Evolutionary conservation across 2,113 vertebrate genomes (phyloP).

Genomic region (Hyla sarda): DNA sequence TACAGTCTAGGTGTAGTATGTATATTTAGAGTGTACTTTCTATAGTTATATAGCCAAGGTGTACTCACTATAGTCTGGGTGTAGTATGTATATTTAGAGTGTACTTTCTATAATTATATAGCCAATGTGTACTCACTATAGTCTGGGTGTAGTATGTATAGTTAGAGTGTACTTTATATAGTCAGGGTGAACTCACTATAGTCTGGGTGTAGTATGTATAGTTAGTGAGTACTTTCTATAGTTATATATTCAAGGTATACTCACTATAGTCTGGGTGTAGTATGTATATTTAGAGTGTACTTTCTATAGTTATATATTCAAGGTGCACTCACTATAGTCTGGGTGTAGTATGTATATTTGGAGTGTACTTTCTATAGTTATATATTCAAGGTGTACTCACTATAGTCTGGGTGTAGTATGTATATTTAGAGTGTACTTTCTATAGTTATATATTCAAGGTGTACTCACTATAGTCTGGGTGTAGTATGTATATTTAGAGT

Average conservation of each 20-base stretch:
- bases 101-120: background rate
- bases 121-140: conserved; percentile 70
- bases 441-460: background rate
- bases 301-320: background rate
- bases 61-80: conserved; percentile 86
- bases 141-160: conserved; percentile 84
- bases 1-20: background rate
- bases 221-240: background rate
- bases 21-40: background rate
- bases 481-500: conserved; percentile 66
- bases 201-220: conserved; percentile 84
- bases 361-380: background rate
- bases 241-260: background rate
- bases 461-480: conserved; percentile 86
- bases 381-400: conserved; percentile 60
- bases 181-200: conserved; percentile 70
- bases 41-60: background rate
- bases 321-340: conserved; percentile 80
- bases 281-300: background rate
- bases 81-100: conserved; percentile 66
- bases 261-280: conserved; percentile 91
- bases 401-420: conserved; percentile 89
- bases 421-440: background rate
- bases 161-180: background rate
- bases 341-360: conserved; percentile 75